Evolutionary conservation across 2,797 vertebrate species (phyloP), one percentile per base, ranked within the genome.

Genomic region (Scolopax bukidnonensis): DNA sequence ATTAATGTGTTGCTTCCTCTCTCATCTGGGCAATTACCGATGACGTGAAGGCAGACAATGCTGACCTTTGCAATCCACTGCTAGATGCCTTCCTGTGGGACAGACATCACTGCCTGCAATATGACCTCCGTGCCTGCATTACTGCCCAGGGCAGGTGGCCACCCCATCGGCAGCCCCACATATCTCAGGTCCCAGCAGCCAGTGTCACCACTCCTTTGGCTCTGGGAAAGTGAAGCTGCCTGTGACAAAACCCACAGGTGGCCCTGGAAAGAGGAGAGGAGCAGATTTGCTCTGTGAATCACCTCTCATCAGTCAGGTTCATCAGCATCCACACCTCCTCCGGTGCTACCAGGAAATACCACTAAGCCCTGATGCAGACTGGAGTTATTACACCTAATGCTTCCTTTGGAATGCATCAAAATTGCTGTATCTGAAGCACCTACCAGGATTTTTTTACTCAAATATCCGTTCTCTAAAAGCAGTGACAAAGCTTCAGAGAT

Each of bases 1-100:
- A 73, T 87, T 95, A 97, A 96, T 89, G 81, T 53, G 86, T 75
- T 47, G 50, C 82, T 95, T 96, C 93, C 95, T 85, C 91, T 71
- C 80, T 82, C 86, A 54, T 20, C 78, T 77, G 54, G 32, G 41
- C 87, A 87, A 92, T 92, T 65, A 92, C 13, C 2, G 0, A 30
- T 85, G 92, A 90, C 57, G 0, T 38, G 43, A 94, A 87, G 83
- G 81, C 91, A 77, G 45, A 33, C 74, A 89, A 33, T 4, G 47
- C 90, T 89, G 96, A 95, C 78, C 86, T 93, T 12, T 77, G 88
- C 78, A 61, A 18, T 83, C 83, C 90, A 79, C 71, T 68, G 71
- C 45, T 33, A 77, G 69, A 14, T 74, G 75, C 75, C 74, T 90
- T 90, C 80, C 94, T 45, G 21, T 10, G 0, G 19, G 6, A 40